A percentile compares a stretch with the other conserved stretches of the same genome.
Conservation (phyloP, 2,888 invertebrate species). For the Hydriomena furcata region DNA sequence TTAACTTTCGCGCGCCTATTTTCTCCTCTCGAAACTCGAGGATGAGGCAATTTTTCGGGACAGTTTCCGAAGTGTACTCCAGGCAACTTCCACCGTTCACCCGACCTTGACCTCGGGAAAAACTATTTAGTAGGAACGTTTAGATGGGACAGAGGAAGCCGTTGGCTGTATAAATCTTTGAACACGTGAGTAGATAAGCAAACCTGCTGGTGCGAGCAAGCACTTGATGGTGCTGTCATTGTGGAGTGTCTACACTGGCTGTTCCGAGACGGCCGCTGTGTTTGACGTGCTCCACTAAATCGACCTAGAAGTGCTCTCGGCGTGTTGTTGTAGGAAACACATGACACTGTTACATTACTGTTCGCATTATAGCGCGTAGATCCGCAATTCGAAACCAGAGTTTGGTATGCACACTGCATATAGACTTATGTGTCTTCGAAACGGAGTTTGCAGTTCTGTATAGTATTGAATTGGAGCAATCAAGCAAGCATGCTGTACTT, state of each 20-base stretch:
- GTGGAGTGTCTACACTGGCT: constrained; percentile 62
- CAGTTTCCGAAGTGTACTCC: constrained; percentile 28
- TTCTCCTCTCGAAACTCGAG: constrained; percentile 43
- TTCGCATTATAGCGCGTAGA: not conserved
- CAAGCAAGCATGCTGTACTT: not conserved
- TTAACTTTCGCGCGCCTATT: constrained; percentile 44
- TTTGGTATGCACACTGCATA: not conserved
- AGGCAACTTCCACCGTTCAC: constrained; percentile 10
- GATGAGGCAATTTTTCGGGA: constrained; percentile 40
- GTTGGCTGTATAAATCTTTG: constrained; percentile 51
- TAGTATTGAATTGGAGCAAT: not conserved
- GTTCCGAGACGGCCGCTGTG: constrained; percentile 53
- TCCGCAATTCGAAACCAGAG: not conserved
- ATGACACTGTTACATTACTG: constrained; percentile 15
- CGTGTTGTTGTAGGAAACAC: constrained; percentile 32
- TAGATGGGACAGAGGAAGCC: constrained; percentile 26
- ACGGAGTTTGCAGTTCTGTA: not conserved
- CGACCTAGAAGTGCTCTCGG: constrained; percentile 56
- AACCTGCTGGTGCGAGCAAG: constrained; percentile 54
- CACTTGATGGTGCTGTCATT: constrained; percentile 53
- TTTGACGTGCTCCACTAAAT: constrained; percentile 61
- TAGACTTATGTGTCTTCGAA: not conserved
- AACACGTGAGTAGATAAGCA: constrained; percentile 50
- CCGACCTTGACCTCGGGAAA: constrained; percentile 29
- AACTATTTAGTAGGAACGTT: constrained; percentile 21